Base-by-base conservation (phyloP, 2,888 invertebrate species). In the Scaptomyza parva region DNA sequence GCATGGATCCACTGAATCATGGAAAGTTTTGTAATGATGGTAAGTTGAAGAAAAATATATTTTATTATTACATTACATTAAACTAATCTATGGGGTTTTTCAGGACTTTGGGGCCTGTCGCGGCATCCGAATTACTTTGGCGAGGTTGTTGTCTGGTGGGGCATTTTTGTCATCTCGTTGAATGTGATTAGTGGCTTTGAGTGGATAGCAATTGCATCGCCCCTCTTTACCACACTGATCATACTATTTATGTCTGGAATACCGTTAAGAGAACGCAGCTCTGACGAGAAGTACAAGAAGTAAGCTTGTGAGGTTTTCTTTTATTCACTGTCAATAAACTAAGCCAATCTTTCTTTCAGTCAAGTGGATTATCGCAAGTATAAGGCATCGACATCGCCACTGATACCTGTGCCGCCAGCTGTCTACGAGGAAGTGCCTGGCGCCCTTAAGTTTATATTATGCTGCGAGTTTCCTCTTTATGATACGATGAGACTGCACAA, bases 61-160 rank as follows among this genome's bases (percentile, higher is more conserved):
- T n/a, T n/a, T n/a, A n/a, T n/a, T n/a, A n/a, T n/a, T n/a, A n/a
- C n/a, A n/a, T n/a, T n/a, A 3, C 6, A 26, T 30, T 9, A 8
- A 20, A 17, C 4, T 9, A 4, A 9, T 22, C 7, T 1, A 2
- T 24, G 11, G 1, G 7, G 3, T 7, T 17, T 28, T 8, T 2
- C 14, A 94, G 95, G 97, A 3, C 92, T 97, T 9, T 98, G 98
- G 98, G 94, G 96, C 37, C 91, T 97, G 41, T 97, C 97, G 0
- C 93, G 98, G 66, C 98, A 98, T 92, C 98, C 98, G 0, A 98
- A 98, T 91, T 98, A 98, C 90, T 98, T 98, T 90, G 98, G 98
- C 0, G 98, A 98, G 92, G 96, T 98, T 11, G 94, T 97, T 0
- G 93, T 98, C 14, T 97, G 98, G 98, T 96, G 97, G 96, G 97